A percentile compares a stretch with the other conserved stretches of the same genome.
phyloP scores from a whole-genome alignment of 2,113 vertebrate genomes.

The Carlito syrichta region DNA sequence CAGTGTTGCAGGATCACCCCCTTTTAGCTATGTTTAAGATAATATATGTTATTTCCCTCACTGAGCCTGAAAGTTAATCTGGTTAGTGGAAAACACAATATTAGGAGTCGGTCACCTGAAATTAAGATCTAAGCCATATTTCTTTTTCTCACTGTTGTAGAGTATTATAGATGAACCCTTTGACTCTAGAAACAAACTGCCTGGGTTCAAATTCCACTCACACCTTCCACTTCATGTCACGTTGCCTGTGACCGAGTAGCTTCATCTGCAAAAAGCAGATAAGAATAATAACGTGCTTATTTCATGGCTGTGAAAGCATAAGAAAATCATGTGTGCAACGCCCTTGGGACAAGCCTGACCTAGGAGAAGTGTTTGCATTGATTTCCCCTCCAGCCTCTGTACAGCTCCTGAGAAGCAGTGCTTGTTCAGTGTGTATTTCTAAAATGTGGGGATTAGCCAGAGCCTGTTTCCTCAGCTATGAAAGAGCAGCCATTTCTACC shows the following conservation, averaged over 20 bases:
- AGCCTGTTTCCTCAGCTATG: background rate
- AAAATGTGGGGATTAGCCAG: background rate
- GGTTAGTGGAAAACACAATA: background rate
- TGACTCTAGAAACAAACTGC: background rate
- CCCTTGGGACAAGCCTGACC: background rate
- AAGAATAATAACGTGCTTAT: background rate
- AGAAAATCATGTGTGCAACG: background rate
- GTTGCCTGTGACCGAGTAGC: background rate
- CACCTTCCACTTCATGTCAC: background rate
- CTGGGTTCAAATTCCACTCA: background rate
- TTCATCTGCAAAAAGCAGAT: background rate
- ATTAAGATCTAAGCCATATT: background rate
- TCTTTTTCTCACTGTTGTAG: background rate
- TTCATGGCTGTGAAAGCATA: background rate
- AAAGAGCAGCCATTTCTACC: background rate
- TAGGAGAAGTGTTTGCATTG: background rate
- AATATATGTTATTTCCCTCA: no score
- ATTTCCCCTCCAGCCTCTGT: background rate
- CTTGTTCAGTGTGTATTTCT: background rate
- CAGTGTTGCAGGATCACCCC: accelerated
- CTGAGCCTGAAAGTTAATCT: background rate
- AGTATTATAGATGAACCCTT: background rate
- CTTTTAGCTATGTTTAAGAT: background rate
- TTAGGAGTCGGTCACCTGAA: background rate
- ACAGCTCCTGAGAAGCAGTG: background rate